Base-by-base conservation (phyloP, 2,113 vertebrate genomes). In the Caloenas nicobarica region DNA sequence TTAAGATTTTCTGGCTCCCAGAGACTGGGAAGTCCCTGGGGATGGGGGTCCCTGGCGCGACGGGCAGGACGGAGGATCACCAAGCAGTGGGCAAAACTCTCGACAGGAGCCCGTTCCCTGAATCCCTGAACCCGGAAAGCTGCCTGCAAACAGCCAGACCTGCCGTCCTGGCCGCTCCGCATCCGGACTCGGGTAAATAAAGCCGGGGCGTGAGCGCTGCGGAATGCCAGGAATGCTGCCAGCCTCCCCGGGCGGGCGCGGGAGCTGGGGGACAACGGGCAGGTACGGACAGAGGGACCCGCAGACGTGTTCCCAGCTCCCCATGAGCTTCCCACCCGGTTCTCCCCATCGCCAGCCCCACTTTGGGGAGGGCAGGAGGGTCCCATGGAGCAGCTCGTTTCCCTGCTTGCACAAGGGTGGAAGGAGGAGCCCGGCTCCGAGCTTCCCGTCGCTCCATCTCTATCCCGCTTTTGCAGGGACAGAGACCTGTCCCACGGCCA, bases 171-270 rank as follows among this genome's bases (percentile, higher is more conserved):
- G 82, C 66, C 5, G 22, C 78, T 72, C 68, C 5, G 58, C 76
- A 84, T 82, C 91, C 51, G 53, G 81, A 84, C 57, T 77, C 0
- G 31, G 64, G 92, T 90, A 95, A 97, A 94, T 95, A 86, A 87
- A 86, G 65, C 46, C 33, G 71, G 91, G 92, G 85, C 10, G 93
- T 93, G 88, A 91, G 82, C 86, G 81, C 85, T 79, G 86, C 0
- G 86, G 95, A 16, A 97, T 95, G 95, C 92, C 89, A 93, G 95
- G 97, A 97, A 97, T 97, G 95, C 88, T 80, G 93, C 86, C 0
- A 38, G 81, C 88, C 95, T 97, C 38, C 91, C 85, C 17, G 0
- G 42, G 62, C 12, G 5, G n/a, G n/a, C n/a, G n/a, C n/a, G 77
- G 69, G 42, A 70, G 70, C n/a, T 15, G 62, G 60, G 73, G 26